phyloP scores from a whole-genome alignment of 2,113 vertebrate species.

The Pteropus alecto region DNA sequence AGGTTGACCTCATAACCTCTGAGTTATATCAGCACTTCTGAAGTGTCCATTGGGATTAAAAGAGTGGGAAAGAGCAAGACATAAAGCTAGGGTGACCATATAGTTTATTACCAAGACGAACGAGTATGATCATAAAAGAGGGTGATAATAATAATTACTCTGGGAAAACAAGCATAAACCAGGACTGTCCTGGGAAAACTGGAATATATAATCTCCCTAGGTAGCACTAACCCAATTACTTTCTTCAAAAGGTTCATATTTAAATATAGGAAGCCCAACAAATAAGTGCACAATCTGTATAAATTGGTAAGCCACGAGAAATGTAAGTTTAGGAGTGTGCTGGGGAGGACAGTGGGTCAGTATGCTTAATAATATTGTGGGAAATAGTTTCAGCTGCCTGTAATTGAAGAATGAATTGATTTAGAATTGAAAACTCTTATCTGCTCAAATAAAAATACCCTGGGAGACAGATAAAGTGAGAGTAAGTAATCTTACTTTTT shows the following conservation, averaged over 20 bases:
- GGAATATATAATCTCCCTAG: neutral
- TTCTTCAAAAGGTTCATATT: neutral
- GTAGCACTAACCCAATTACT: neutral
- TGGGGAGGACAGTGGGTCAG: neutral
- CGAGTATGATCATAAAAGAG: neutral
- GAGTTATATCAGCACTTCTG: neutral
- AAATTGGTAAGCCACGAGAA: neutral
- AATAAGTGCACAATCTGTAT: neutral
- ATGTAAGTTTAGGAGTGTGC: neutral
- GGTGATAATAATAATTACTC: neutral
- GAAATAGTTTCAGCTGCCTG: neutral
- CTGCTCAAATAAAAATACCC: neutral
- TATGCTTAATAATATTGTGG: neutral
- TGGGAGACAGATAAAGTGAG: neutral
- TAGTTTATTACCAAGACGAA: neutral
- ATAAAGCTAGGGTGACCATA: neutral
- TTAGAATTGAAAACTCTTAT: neutral
- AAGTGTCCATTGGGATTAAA: neutral
- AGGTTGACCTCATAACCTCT: neutral
- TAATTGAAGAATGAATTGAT: neutral
- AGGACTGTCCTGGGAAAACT: neutral
- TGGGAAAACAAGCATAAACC: neutral
- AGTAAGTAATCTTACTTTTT: neutral
- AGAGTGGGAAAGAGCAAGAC: neutral
- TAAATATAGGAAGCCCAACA: neutral